These are phyloP conservation scores for Cephus cinctus DNA, from an alignment of 1,140 invertebrate species.

Conservation along the genomic window DNA sequence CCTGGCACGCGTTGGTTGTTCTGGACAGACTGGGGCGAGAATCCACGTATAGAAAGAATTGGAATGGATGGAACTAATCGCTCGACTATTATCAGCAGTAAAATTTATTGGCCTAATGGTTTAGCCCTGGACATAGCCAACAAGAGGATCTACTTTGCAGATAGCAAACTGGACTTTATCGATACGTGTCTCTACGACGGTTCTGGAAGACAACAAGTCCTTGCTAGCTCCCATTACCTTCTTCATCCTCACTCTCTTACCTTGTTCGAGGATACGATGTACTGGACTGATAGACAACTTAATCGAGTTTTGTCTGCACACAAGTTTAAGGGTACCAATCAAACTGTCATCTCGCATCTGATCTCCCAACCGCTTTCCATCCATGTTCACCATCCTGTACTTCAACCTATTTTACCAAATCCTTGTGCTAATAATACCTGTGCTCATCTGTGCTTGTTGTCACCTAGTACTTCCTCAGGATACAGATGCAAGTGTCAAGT, in stretches of 20 bases:
- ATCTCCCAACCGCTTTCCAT: slow-evolving; percentile 94
- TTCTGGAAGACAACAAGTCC: slow-evolving; percentile 80
- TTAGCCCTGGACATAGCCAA: slow-evolving; percentile 93
- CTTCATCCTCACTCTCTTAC: slow-evolving; percentile 95
- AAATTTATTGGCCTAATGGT: slow-evolving; percentile 98
- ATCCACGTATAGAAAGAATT: slow-evolving; percentile 92
- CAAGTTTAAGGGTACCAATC: slow-evolving; percentile 88
- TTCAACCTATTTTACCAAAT: slow-evolving; percentile 85
- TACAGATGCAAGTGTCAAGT: slow-evolving; percentile 91
- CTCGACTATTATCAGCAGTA: slow-evolving; percentile 86
- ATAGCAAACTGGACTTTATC: slow-evolving; percentile 97
- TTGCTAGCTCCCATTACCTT: slow-evolving; percentile 86
- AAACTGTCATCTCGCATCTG: slow-evolving; percentile 89
- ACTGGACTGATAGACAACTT: slow-evolving; percentile 94
- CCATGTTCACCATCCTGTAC: slow-evolving; percentile 88
- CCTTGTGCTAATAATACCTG: slow-evolving; percentile 81
- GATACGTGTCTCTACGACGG: slow-evolving; percentile 98
- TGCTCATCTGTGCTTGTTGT: slow-evolving; percentile 89
- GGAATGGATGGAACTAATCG: slow-evolving; percentile 93
- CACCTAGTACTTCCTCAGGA: slow-evolving; percentile 64
- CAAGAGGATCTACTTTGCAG: slow-evolving; percentile 94
- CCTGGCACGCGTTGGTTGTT: slow-evolving; percentile 84
- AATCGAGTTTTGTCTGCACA: slow-evolving; percentile 86
- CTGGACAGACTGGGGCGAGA: slow-evolving; percentile 99
- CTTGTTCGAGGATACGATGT: slow-evolving; percentile 89